phyloP scores from a whole-genome alignment of 2,113 vertebrate genomes.

The Phocoena phocoena region DNA sequence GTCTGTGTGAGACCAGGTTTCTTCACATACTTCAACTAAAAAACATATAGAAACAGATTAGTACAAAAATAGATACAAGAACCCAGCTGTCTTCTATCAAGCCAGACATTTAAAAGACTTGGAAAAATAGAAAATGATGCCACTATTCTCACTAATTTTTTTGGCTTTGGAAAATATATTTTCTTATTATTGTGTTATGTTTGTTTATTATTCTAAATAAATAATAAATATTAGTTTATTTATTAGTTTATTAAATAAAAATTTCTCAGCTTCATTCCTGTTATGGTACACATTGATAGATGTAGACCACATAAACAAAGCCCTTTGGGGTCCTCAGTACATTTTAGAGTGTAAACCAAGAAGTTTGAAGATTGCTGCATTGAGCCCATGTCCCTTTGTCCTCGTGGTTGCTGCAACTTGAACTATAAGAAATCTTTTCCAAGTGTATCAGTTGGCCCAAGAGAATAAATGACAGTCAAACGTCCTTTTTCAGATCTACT shows the following conservation, averaged over 20 bases:
- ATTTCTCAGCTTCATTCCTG: neutral
- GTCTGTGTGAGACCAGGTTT: neutral
- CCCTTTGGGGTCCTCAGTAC: neutral
- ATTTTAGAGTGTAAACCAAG: neutral
- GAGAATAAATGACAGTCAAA: neutral
- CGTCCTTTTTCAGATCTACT: neutral
- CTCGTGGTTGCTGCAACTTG: neutral
- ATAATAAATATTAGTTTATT: neutral
- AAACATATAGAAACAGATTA: neutral
- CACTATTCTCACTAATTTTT: neutral
- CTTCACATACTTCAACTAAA: neutral
- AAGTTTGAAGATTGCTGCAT: neutral
- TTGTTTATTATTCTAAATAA: neutral
- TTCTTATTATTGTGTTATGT: neutral
- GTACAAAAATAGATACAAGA: neutral
- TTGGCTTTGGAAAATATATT: constrained; percentile 1
- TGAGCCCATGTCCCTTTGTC: neutral
- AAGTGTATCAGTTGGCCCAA: neutral
- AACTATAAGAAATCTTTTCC: neutral
- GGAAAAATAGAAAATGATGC: neutral
- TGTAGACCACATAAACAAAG: neutral
- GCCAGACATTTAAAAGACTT: neutral
- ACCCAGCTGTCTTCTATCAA: neutral
- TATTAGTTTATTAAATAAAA: neutral
- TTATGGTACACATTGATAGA: neutral